These are phyloP conservation scores for Hymenopus coronatus DNA, from an alignment of 2,888 invertebrate species.

Conservation along the genomic window DNA sequence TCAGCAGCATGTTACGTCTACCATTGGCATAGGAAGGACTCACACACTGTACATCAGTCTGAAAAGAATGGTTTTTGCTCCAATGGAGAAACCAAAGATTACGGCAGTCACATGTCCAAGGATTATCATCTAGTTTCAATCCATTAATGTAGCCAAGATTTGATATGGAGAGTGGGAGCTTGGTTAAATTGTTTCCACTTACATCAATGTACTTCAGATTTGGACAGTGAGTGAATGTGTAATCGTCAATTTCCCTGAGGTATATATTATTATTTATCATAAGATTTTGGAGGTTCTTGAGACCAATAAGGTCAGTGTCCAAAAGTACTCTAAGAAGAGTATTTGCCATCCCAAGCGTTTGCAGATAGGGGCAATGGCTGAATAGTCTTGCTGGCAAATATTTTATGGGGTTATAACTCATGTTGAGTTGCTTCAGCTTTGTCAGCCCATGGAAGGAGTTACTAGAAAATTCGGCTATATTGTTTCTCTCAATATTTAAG, in stretches of 20 bases:
- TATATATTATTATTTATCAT: conserved; percentile 60
- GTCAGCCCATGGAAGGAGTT: conserved; percentile 55
- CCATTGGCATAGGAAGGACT: conserved; percentile 51
- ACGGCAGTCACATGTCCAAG: conserved; percentile 83
- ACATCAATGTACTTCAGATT: conserved; percentile 63
- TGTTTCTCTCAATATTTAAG: conserved; percentile 63
- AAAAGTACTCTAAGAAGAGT: conserved; percentile 65
- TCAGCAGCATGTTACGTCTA: conserved; percentile 61
- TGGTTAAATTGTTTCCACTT: conserved; percentile 66
- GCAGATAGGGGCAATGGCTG: conserved; percentile 60
- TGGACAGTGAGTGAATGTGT: conserved; percentile 61
- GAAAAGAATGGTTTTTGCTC: conserved; percentile 51
- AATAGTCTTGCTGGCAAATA: conserved; percentile 61
- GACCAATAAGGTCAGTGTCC: conserved; percentile 63
- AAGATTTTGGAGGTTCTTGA: conserved; percentile 57
- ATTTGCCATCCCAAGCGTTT: conserved; percentile 60
- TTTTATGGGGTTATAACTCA: conserved; percentile 58
- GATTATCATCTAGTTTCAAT: conserved; percentile 69
- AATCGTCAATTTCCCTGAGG: conserved; percentile 61
- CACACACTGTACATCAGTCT: conserved; percentile 64
- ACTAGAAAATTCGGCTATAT: conserved; percentile 57
- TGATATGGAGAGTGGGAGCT: conserved; percentile 67
- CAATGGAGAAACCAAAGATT: conserved; percentile 73
- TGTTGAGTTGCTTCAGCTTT: conserved; percentile 54
- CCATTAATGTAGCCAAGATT: conserved; percentile 61